A percentile compares a stretch with the other conserved stretches of the same genome.
Evolutionary conservation across 2,113 vertebrate species (phyloP).

Genomic region (Globicephala melas): DNA sequence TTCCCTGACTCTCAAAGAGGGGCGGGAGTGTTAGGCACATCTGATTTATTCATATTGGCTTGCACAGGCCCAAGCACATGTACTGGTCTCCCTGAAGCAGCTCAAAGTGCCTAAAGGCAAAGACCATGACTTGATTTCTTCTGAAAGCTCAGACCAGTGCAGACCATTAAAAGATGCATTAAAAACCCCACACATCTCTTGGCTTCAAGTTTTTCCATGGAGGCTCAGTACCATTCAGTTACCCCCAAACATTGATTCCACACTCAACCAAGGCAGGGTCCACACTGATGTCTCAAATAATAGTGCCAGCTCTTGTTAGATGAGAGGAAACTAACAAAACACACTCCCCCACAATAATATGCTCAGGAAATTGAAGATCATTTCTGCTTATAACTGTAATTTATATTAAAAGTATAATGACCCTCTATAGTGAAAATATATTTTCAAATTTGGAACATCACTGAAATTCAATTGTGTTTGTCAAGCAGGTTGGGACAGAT

Average conservation of each 20-base stretch:
- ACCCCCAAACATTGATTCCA: neutral
- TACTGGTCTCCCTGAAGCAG: neutral
- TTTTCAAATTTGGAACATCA: neutral
- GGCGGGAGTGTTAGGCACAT: neutral
- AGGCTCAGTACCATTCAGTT: neutral
- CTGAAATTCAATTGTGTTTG: neutral
- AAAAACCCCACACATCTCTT: neutral
- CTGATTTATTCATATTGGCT: neutral
- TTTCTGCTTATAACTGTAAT: neutral
- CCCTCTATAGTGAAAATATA: neutral
- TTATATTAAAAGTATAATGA: neutral
- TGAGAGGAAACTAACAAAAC: neutral
- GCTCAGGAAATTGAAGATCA: neutral
- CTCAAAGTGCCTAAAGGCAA: neutral
- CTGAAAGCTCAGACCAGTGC: neutral
- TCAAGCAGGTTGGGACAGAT: neutral
- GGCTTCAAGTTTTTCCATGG: neutral
- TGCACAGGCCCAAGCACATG: neutral
- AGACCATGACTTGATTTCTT: neutral
- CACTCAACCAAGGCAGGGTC: neutral
- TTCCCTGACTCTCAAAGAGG: neutral
- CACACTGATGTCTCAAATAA: neutral
- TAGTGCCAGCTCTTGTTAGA: neutral
- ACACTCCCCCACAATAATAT: neutral
- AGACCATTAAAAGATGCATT: neutral